A percentile compares a stretch with the other conserved stretches of the same genome.
Evolutionary conservation across 2,888 invertebrate species (phyloP).

Genomic region (Pandemis cinnamomeana): DNA sequence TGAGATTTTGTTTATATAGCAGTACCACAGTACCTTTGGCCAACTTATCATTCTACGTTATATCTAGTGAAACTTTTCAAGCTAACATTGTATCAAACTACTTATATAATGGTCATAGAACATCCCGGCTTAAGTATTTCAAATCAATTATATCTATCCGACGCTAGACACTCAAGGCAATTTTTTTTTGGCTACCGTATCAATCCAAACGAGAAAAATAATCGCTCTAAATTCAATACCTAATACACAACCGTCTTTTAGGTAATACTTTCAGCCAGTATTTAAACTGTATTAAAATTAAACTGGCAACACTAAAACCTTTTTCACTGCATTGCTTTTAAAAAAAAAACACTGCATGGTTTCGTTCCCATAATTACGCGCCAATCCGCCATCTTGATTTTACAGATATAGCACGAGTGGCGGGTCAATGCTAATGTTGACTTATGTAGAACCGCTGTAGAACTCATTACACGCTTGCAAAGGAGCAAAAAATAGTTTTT

Average conservation of each 20-base stretch:
- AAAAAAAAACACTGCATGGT: not conserved
- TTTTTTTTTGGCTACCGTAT: too few relatives aligned
- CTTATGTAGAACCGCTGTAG: constrained; percentile 2
- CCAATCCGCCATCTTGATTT: constrained; percentile 19
- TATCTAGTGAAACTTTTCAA: too few relatives aligned
- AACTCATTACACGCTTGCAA: constrained; percentile 1
- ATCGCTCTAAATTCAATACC: too few relatives aligned
- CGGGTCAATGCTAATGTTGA: constrained; percentile 19
- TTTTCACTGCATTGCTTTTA: not conserved
- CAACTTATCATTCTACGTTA: too few relatives aligned
- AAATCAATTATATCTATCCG: too few relatives aligned
- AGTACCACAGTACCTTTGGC: too few relatives aligned
- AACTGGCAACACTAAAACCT: not conserved
- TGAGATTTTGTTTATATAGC: too few relatives aligned
- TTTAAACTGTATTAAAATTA: not conserved
- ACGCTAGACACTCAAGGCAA: too few relatives aligned
- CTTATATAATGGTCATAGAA: too few relatives aligned
- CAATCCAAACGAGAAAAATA: too few relatives aligned
- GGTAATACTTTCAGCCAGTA: not conserved
- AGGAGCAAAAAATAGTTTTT: not conserved
- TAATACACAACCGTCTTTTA: not conserved
- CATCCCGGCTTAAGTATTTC: too few relatives aligned
- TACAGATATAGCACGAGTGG: constrained; percentile 19
- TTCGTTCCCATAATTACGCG: constrained; percentile 27
- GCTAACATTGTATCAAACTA: too few relatives aligned